A percentile compares a stretch with the other conserved stretches of the same genome.
Evolutionary conservation across 1,140 invertebrate genomes (phyloP).

Genomic region (Mycetomoellerius zeteki): DNA sequence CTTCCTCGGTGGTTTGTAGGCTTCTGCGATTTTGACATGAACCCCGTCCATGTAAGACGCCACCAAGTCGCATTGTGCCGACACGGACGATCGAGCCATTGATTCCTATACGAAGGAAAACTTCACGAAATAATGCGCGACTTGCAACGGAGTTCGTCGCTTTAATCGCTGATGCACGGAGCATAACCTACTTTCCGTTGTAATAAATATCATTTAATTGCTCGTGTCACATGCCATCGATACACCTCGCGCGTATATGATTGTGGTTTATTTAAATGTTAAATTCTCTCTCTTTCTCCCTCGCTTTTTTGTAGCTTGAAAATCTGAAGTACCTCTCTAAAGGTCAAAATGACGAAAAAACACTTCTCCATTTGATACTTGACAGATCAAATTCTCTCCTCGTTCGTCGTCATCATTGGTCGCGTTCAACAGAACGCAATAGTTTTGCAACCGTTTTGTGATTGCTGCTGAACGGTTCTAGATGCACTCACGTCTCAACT

Average conservation of each 20-base stretch:
- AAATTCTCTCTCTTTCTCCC: neutral
- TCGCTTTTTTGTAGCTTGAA: neutral
- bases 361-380: neutral
- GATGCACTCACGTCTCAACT: too few species aligned
- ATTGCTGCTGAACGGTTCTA: too few species aligned
- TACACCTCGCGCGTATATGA: slow-evolving; percentile 9
- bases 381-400: slow-evolving; percentile 9
- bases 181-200: slow-evolving; percentile 27
- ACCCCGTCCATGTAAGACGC: slow-evolving; percentile 92
- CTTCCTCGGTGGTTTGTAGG: slow-evolving; percentile 92
- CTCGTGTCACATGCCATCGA: neutral
- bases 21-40: slow-evolving; percentile 95
- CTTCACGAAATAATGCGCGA: neutral
- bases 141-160: neutral
- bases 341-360: neutral
- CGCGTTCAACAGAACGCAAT: too few species aligned
- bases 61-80: slow-evolving; percentile 82
- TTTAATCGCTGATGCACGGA: neutral
- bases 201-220: slow-evolving; percentile 3
- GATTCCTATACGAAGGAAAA: neutral
- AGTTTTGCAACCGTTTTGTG: too few species aligned
- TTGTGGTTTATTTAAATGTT: neutral
- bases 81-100: slow-evolving; percentile 80
- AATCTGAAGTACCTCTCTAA: neutral
- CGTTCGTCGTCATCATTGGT: neutral